Base-by-base conservation (phyloP, 2,113 vertebrate genomes). In the Pteropus alecto region DNA sequence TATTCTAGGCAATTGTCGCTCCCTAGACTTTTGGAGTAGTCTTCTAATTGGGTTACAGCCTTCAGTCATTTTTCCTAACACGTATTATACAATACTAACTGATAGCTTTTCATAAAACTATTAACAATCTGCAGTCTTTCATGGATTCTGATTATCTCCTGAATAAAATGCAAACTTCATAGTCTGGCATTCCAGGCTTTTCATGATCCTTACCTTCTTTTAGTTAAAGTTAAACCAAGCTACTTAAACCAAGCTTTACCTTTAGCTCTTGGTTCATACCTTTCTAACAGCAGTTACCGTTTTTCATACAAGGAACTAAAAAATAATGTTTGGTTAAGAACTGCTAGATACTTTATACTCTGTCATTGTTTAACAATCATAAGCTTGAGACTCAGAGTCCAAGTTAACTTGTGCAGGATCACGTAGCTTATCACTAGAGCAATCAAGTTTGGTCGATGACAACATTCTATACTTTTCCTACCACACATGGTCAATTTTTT, bases 261-360 rank as follows among this genome's bases (percentile, higher is more conserved):
- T 90, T 77, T 73, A 71, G 15, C 58, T 92, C 35, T 46, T 73
- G 38, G 28, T 90, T 74, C 15, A n/a, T 76, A 35, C 51, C 48
- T 91, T 85, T 92, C 33, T 90, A 82, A 82, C 43, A 85, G 3
- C 24, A 54, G 14, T 71, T 65, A 70, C 24, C 60, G 2, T 51
- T 92, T 81, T 79, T 12, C 58, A 33, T 81, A 26, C 16, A 43
- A 65, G 14, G 33, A 67, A 41, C 65, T 74, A 16, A 56, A 86
- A 89, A 86, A 33, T 65, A 76, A 82, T 24, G 43, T 87, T 89
- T 94, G 63, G 22, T 90, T 94, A 85, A 77, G 68, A 85, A 43
- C 38, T 51, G 16, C 26, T 63, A 63, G 67, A 16, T 70, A 30
- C n/a, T 73, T 67, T 94, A 14, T 48, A 19, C 35, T 30, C 16